Conservation (phyloP, 1,140 invertebrate species). For the Heliothis virescens region DNA sequence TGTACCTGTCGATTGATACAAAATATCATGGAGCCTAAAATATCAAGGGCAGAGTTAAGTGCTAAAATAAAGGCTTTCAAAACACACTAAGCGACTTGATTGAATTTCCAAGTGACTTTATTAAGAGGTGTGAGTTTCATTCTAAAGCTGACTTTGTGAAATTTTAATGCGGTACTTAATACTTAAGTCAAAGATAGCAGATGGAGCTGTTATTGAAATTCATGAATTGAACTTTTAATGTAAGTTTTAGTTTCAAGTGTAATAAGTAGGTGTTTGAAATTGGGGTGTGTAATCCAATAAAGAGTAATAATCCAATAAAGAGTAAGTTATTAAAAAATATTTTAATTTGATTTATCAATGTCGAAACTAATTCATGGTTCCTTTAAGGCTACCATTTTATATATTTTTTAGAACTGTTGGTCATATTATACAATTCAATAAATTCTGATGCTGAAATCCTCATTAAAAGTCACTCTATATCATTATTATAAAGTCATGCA, state of each 20-base stretch:
- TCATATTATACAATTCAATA: too few species aligned
- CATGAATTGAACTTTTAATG: neutral
- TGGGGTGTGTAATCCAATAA: neutral
- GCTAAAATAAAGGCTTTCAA: conserved; percentile 10
- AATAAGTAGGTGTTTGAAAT: too few species aligned
- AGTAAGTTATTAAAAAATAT: neutral
- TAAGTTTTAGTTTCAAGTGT: neutral
- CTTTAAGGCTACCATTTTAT: too few species aligned
- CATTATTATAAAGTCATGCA: too few species aligned
- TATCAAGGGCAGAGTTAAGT: conserved; percentile 22
- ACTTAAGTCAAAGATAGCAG: neutral
- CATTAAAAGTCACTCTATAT: too few species aligned
- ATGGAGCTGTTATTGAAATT: neutral
- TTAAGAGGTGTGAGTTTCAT: neutral
- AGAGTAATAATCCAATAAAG: neutral
- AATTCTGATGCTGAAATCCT: too few species aligned
- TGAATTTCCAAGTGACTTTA: conserved; percentile 21
- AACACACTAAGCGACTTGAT: conserved; percentile 14
- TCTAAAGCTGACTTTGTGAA: neutral
- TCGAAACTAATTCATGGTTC: too few species aligned
- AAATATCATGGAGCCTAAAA: neutral
- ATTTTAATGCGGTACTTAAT: conserved; percentile 17
- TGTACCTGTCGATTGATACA: conserved; percentile 3
- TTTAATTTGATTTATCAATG: too few species aligned
- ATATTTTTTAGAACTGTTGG: too few species aligned